These are phyloP conservation scores for Ctenodactylus gundi DNA, from an alignment of 2,113 vertebrate species.

Conservation along the genomic window DNA sequence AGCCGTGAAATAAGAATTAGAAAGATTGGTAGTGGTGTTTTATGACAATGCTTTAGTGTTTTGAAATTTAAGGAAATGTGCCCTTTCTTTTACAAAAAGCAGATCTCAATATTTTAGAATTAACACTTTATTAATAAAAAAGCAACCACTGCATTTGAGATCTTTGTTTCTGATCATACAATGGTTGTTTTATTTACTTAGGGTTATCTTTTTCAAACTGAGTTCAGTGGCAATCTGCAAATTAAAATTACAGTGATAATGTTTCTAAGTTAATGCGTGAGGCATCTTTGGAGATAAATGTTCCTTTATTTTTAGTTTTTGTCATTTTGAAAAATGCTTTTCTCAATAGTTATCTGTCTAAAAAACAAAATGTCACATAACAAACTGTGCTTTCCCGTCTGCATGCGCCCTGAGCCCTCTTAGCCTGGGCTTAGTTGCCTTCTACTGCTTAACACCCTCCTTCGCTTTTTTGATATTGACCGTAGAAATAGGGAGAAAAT, in stretches of 20 bases:
- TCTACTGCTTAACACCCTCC: not conserved
- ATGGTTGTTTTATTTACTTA: slow-evolving; percentile 10
- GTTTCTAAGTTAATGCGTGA: slow-evolving; percentile 31
- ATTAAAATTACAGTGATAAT: not conserved
- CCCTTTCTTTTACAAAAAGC: not conserved
- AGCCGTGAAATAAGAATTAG: not conserved
- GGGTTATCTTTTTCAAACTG: slow-evolving; percentile 25
- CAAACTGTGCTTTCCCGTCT: accelerated
- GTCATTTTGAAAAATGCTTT: slow-evolving; percentile 14
- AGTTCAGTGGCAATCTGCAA: not conserved
- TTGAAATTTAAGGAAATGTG: slow-evolving; percentile 11
- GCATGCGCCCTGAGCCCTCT: accelerated
- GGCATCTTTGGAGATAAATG: slow-evolving; percentile 16
- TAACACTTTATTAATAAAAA: slow-evolving; percentile 7
- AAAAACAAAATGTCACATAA: not conserved
- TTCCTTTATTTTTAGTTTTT: not conserved
- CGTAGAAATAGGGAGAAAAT: not conserved
- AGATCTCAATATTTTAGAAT: slow-evolving; percentile 1
- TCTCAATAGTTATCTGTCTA: not conserved
- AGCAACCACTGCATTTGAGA: not conserved
- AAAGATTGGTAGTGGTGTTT: not conserved
- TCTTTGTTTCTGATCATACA: not conserved
- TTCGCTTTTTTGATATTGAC: not conserved
- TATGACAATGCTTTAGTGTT: not conserved
- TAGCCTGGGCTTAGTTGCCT: not conserved